phyloP scores from a whole-genome alignment of 2,888 invertebrate species.

The Fissipunctia ypsillon region DNA sequence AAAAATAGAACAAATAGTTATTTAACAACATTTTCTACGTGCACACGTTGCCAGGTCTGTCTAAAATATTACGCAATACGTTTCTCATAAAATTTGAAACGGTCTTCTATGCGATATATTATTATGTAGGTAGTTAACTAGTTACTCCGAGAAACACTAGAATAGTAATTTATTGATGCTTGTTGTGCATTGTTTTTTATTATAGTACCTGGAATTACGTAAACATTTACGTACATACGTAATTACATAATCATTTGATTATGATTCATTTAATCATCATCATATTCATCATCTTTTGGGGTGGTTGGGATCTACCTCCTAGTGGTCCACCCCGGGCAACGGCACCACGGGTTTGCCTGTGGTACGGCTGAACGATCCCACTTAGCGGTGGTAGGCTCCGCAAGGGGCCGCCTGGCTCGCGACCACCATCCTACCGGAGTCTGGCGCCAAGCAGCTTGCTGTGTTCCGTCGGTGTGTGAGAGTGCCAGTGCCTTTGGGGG shows the following conservation, averaged over 20 bases:
- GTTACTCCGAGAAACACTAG: background rate
- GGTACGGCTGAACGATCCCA: too few relatives aligned
- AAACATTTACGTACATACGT: background rate
- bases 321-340: too few relatives aligned
- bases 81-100: slow-evolving; percentile 27
- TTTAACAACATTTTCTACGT: slow-evolving; percentile 19
- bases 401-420: too few relatives aligned
- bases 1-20: slow-evolving; percentile 42
- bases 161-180: slow-evolving; percentile 9
- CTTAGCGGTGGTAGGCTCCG: too few relatives aligned
- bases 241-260: background rate
- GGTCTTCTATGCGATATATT: background rate
- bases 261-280: background rate
- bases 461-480: too few relatives aligned
- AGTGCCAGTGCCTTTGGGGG: too few relatives aligned
- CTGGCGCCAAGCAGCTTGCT: too few relatives aligned
- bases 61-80: slow-evolving; percentile 39
- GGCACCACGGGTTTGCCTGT: too few relatives aligned
- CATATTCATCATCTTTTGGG: too few relatives aligned
- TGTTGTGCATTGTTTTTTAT: background rate
- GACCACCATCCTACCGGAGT: too few relatives aligned
- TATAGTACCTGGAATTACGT: background rate
- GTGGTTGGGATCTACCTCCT: too few relatives aligned
- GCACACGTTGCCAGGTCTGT: slow-evolving; percentile 38
- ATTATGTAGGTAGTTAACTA: background rate